Evolutionary conservation across 2,113 vertebrate species (phyloP).

Genomic region (Hiodon alosoides): DNA sequence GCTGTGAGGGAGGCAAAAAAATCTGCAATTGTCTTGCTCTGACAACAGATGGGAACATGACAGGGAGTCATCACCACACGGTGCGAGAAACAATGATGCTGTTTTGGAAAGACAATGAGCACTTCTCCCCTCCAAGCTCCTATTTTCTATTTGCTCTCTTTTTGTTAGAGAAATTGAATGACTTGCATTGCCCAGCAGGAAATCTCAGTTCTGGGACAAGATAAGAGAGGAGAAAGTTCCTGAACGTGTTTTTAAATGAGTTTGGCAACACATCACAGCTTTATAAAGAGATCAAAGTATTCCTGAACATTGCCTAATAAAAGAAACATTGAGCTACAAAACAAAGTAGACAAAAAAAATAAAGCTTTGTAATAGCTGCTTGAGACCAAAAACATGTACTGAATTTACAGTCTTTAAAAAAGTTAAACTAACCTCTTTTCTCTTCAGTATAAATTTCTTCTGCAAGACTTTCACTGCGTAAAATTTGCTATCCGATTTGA

Average conservation of each 20-base stretch:
- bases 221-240: too few relatives aligned
- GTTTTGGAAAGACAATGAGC: not conserved
- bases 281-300: not conserved
- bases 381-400: not conserved
- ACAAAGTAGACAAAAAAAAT: not conserved
- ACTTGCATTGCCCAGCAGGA: too few relatives aligned
- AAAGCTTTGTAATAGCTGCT: not conserved
- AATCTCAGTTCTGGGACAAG: too few relatives aligned
- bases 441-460: slow-evolving; percentile 95
- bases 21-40: slow-evolving; percentile 11
- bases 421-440: slow-evolving; percentile 78
- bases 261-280: not conserved
- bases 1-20: slow-evolving; percentile 54
- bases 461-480: slow-evolving; percentile 95
- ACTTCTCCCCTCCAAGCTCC: not conserved
- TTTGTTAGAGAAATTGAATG: not conserved
- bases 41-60: slow-evolving; percentile 14
- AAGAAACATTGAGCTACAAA: too few relatives aligned
- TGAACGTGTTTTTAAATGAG: too few relatives aligned
- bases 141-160: not conserved
- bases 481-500: slow-evolving; percentile 81
- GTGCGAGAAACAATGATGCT: not conserved
- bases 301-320: not conserved
- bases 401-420: too few relatives aligned
- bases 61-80: slow-evolving; percentile 31